Conservation (phyloP, 2,797 vertebrate genomes). For the Philypnodon macrostomus region DNA sequence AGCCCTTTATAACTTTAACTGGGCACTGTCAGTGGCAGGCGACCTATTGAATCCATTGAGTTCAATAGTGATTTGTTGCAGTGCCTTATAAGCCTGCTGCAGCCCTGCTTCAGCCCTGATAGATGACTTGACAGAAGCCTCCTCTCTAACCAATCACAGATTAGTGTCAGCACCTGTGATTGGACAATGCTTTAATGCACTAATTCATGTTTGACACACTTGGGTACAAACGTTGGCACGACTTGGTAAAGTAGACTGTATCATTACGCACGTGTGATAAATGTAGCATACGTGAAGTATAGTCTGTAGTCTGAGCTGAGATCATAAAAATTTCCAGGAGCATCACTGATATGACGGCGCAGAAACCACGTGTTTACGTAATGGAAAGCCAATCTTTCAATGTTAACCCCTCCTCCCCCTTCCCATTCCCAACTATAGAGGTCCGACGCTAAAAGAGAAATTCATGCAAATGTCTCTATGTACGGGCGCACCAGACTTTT, state of each 20-base stretch:
- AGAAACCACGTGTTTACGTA: constrained; percentile 90
- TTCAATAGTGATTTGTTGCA: constrained; percentile 35
- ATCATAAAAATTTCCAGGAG: constrained; percentile 55
- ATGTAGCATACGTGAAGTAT: too few species aligned
- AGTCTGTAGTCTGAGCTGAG: constrained; percentile 45
- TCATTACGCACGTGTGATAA: too few species aligned
- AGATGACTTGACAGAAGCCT: constrained; percentile 35
- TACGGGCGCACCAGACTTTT: constrained; percentile 78
- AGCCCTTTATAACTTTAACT: background rate
- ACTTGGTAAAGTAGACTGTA: constrained; percentile 15
- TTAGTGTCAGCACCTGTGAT: constrained; percentile 47
- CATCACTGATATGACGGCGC: constrained; percentile 75
- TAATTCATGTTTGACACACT: constrained; percentile 1
- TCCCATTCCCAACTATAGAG: constrained; percentile 64
- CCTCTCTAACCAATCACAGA: constrained; percentile 20
- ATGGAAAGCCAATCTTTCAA: constrained; percentile 86
- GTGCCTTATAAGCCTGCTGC: constrained; percentile 18
- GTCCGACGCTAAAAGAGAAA: constrained; percentile 70
- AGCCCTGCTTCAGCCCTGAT: constrained; percentile 22
- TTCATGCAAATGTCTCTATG: constrained; percentile 75
- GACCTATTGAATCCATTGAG: constrained; percentile 4
- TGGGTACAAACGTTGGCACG: constrained; percentile 13
- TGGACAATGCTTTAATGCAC: constrained; percentile 12
- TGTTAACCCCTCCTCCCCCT: constrained; percentile 83
- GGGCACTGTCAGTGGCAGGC: background rate